Evolutionary conservation across 2,113 vertebrate species (phyloP).

Genomic region (Cygnus atratus): DNA sequence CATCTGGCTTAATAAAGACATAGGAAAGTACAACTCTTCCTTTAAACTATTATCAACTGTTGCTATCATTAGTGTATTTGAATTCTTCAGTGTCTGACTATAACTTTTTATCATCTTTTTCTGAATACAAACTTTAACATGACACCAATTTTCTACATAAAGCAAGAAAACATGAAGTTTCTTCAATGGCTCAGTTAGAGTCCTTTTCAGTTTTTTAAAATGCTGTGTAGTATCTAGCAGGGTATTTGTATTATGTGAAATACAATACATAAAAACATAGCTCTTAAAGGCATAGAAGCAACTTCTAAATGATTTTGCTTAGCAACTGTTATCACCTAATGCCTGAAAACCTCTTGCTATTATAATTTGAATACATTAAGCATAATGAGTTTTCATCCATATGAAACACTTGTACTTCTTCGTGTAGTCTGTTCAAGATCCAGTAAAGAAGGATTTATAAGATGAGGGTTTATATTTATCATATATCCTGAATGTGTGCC

Average conservation of each 20-base stretch:
- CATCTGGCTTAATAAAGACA: neutral
- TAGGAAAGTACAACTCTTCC: neutral
- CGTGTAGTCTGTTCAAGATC: neutral
- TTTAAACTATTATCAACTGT: neutral
- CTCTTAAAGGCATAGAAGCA: neutral
- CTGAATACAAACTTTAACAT: neutral
- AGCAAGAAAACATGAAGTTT: neutral
- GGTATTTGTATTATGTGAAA: neutral
- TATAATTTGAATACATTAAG: neutral
- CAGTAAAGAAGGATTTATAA: neutral
- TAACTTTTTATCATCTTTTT: neutral
- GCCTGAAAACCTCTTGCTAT: neutral
- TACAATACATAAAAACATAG: neutral
- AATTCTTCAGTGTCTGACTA: neutral
- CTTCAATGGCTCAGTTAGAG: neutral
- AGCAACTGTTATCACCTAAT: neutral
- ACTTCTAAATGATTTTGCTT: neutral
- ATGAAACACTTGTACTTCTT: neutral
- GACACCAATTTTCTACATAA: neutral
- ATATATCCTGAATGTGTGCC: neutral
- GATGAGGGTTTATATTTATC: neutral
- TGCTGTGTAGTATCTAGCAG: neutral
- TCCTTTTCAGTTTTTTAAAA: neutral
- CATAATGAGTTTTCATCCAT: neutral
- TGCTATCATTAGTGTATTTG: neutral